A percentile compares a stretch with the other conserved stretches of the same genome.
phyloP scores from a whole-genome alignment of 2,113 vertebrate species.

The Embiotoca jacksoni region DNA sequence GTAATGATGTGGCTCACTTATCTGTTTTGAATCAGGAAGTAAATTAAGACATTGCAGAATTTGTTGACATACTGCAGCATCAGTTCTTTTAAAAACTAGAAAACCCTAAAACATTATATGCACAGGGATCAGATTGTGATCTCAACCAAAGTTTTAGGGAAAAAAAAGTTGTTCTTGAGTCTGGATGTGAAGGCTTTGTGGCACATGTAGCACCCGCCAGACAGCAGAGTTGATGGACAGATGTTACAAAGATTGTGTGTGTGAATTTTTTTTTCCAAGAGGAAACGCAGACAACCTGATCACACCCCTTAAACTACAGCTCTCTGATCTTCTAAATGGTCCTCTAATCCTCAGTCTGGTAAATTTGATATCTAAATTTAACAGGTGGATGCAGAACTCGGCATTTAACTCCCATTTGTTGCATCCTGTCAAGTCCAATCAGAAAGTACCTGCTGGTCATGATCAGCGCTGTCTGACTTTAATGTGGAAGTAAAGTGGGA shows the following conservation, averaged over 20 bases:
- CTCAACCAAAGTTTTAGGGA: background rate
- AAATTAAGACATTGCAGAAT: no score
- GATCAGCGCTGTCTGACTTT: conserved; percentile 33
- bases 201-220: conserved; percentile 38
- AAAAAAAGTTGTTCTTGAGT: background rate
- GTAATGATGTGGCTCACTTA: no score
- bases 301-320: conserved; percentile 46
- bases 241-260: conserved; percentile 50
- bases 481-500: conserved; percentile 27
- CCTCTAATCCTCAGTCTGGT: conserved; percentile 68
- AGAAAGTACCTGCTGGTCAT: conserved; percentile 46
- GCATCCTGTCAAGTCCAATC: conserved; percentile 32
- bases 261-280: conserved; percentile 18
- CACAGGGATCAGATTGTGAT: background rate
- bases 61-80: no score
- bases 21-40: no score
- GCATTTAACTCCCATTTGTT: conserved; percentile 39
- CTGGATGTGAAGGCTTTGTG: background rate
- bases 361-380: conserved; percentile 65
- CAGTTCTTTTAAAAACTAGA: no score
- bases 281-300: conserved; percentile 46
- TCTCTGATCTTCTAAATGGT: conserved; percentile 51
- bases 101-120: background rate
- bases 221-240: conserved; percentile 25
- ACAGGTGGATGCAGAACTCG: conserved; percentile 59